Evolutionary conservation across 2,888 invertebrate genomes (phyloP), one percentile per base, ranked within the genome.

Genomic region (Boloria euphrosyne): DNA sequence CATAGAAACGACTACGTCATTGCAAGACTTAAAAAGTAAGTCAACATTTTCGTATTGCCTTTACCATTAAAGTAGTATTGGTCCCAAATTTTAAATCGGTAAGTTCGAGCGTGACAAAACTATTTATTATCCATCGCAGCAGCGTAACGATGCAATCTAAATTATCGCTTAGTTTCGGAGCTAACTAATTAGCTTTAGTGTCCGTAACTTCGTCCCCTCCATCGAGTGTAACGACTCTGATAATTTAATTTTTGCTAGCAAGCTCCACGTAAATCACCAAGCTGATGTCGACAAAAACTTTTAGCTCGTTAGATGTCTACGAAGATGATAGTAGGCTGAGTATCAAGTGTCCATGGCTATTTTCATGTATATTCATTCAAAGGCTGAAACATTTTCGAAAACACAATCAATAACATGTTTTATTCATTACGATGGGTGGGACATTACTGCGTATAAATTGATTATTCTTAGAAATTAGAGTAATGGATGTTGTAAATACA

Each of bases 91-190:
- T 64, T 51, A 58, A 58, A 57, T 64, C 4, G 4, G 43, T 22
- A 38, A 31, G 50, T 59, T 49, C 44, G 52, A 52, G 53, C 57
- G 61, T 66, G 63, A 67, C 53, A 73, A 72, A 70, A 73, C 68
- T 72, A 71, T 75, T 72, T 70, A 73, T 71, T 72, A 74, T 73
- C 71, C 62, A 66, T 59, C 71, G 72, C 73, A 72, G 69, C 69
- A 68, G 66, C 67, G 69, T 75, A 71, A 73, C 73, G 74, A 67
- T 74, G 75, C 80, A 76, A 78, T 78, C 77, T 79, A 83, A 86
- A 86, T 88, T 86, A 87, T 83, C 84, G 84, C 84, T 82, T 82
- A 86, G 85, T 86, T 86, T 81, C 79, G 79, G 77, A 79, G 81
- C 82, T 82, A 80, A 79, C 82, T 87, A 87, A 87, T 87, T 86